Percentiles rank a stretch among this genome's conserved stretches.
Evolutionary conservation across 2,113 vertebrate species (phyloP).

Genomic region (Pipra filicauda): DNA sequence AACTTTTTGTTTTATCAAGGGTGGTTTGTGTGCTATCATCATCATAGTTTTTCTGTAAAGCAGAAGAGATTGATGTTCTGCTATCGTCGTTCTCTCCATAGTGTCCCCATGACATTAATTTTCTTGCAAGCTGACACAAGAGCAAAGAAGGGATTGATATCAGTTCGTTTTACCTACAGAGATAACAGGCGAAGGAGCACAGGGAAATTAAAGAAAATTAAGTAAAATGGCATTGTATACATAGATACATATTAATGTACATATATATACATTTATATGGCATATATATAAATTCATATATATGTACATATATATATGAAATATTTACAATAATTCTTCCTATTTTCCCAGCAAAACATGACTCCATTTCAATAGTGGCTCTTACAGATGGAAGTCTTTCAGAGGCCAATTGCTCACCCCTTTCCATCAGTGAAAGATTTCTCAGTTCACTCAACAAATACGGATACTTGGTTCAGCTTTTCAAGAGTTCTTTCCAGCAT

Average conservation of each 20-base stretch:
- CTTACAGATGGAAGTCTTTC: background rate
- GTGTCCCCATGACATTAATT: background rate
- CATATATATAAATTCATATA: accelerated
- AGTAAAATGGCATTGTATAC: background rate
- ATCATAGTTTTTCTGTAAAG: background rate
- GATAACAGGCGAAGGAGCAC: background rate
- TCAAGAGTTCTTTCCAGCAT: background rate
- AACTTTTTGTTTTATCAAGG: background rate
- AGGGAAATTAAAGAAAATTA: background rate
- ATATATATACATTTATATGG: background rate
- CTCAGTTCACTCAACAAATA: background rate
- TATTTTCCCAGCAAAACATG: background rate
- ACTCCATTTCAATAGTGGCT: background rate
- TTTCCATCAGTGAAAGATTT: background rate
- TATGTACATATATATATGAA: background rate
- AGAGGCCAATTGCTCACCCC: background rate
- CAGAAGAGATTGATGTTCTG: background rate
- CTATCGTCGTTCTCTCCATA: background rate
- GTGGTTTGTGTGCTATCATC: background rate
- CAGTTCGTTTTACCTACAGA: background rate
- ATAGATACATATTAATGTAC: too few relatives aligned
- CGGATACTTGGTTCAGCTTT: background rate
- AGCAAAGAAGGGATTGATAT: background rate
- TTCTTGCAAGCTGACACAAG: background rate
- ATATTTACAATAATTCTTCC: background rate